Conservation (phyloP, 2,888 invertebrate species). For the Anaspis maculata region DNA sequence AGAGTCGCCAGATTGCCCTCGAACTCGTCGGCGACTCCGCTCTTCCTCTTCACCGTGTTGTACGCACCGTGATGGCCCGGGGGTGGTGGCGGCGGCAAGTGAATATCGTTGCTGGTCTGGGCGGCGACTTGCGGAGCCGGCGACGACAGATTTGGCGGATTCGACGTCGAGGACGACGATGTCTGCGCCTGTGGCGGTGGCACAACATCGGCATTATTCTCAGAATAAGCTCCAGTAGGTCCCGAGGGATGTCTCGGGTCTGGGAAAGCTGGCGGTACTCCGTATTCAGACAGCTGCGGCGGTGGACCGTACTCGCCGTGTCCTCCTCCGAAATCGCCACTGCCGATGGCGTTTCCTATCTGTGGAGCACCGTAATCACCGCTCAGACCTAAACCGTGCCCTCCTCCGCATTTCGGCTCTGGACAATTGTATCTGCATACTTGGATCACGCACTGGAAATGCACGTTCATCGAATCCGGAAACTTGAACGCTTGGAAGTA, state of each 20-base stretch:
- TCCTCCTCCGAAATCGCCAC: constrained; percentile 40
- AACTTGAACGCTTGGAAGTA: constrained; percentile 97
- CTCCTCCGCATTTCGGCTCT: constrained; percentile 76
- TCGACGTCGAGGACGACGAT: constrained; percentile 61
- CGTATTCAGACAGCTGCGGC: constrained; percentile 60
- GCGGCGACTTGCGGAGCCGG: constrained; percentile 48
- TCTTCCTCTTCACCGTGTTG: constrained; percentile 78
- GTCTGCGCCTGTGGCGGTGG: constrained; percentile 77
- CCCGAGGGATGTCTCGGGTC: constrained; percentile 84
- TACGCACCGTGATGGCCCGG: constrained; percentile 73
- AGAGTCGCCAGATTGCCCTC: constrained; percentile 73
- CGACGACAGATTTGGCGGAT: constrained; percentile 50
- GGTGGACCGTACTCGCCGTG: constrained; percentile 65
- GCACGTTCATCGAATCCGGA: constrained; percentile 94
- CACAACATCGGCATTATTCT: constrained; percentile 71
- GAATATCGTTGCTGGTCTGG: constrained; percentile 57
- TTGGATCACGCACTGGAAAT: constrained; percentile 94
- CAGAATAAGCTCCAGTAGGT: constrained; percentile 73
- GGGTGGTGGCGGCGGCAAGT: constrained; percentile 75
- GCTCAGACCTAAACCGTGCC: constrained; percentile 50
- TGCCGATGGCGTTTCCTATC: constrained; percentile 32
- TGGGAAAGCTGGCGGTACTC: constrained; percentile 72
- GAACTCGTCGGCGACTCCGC: constrained; percentile 56
- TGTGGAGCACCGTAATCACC: constrained; percentile 62
- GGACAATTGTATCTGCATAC: constrained; percentile 91